Base-by-base conservation (phyloP, 2,888 invertebrate genomes). In the Drosophila meridionalis region DNA sequence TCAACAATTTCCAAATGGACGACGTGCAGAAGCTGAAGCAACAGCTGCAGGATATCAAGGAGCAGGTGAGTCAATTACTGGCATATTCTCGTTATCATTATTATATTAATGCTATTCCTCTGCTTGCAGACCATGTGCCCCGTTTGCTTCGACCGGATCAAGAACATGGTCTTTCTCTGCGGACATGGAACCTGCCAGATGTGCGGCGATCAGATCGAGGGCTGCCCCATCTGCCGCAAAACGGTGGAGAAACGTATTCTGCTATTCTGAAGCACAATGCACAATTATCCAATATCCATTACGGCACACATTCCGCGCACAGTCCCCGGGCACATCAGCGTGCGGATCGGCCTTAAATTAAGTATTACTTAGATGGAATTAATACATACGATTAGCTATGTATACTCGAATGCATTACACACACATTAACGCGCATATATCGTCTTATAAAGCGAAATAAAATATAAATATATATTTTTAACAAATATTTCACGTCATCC, bases 151-250 rank as follows among this genome's bases (percentile, higher is more conserved):
- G 99, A 99, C 94, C 96, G 99, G 40, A 94, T 99, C 90, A 99
- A 99, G 94, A 99, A 99, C 94, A 99, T 99, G 98, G 98, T 99
- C 87, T 99, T 99, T 94, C 95, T 99, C 52, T 99, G 99, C 93
- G 99, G 99, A 7, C 99, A 99, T 93, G 99, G 99, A 82, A 97
- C 98, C 77, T 99, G 99, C 93, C 99, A 99, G 94, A 98, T 98
- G 97, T 99, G 99, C 93, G 99, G 99, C 38, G 99, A 99, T 94
- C 96, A 98, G 90, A 98, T 99, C 96, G 96, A 97, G 72, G 99
- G 99, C 90, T 99, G 99, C 92, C 99, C 99, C 40, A 99, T 99
- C 92, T 99, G 99, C 93, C 95, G 99, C 86, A 99, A 99, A 94
- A 96, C 97, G 69, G 98, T 99, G 64, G 98, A 99, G 93, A 99